Base-by-base conservation (phyloP, 1,140 invertebrate species). In the Polypedilum vanderplanki region DNA sequence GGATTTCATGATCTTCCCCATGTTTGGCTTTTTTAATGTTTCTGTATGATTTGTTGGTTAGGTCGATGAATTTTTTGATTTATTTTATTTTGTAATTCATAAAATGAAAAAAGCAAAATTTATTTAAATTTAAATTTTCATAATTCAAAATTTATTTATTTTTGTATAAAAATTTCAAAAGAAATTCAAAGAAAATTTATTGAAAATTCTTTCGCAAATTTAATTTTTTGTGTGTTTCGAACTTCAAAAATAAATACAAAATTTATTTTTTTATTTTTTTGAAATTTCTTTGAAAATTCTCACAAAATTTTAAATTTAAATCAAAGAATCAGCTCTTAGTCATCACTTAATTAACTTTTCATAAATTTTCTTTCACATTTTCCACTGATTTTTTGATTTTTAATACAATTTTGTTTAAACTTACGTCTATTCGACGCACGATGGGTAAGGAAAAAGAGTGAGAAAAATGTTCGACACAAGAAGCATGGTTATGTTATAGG, bases 1-100 rank as follows among this genome's bases (percentile, higher is more conserved):
- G 75, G 88, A 84, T 89, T 97, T 97, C 95, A 98, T 97, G 87
- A 98, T 97, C 86, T 98, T 98, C 86, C 94, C 95, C 96, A 98
- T 98, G 80, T 87, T 91, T 70, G 17, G 46, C n/a, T 70, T 57
- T 12, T 57, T 57, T 57, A 57, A 12, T 33, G 24, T 33, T 33
- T 33, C 24, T 33, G 5, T 33, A 33, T 33, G 24, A 33, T 33
- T 33, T 33, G 24, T 33, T 33, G 24, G 24, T 33, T 33, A 33
- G 1, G 24, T 33, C 24, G 24, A 33, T 33, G 24, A 33, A 33
- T 3, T 33, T 33, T 33, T 33, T 33, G 5, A 3, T 33, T 33
- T 33, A 33, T 33, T 33, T 33, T 1, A 33, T 33, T 33, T 33
- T 33, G 24, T 33, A 3, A 5, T 33, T 33, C 24, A 33, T 33